These are phyloP conservation scores for Andrena camellia DNA, from an alignment of 2,888 invertebrate species.

Conservation along the genomic window DNA sequence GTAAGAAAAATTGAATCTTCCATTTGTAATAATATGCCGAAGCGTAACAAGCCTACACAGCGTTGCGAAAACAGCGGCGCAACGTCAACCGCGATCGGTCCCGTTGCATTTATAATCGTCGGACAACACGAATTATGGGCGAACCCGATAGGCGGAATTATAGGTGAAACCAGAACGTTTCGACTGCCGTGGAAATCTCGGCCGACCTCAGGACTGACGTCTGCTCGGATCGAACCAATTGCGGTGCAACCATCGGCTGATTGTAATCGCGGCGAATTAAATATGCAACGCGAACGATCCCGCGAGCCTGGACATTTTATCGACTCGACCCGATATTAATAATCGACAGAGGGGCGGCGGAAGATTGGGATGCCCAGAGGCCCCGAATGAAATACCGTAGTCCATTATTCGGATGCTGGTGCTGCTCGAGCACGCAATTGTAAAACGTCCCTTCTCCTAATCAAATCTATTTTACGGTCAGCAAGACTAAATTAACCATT, in stretches of 20 bases:
- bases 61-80: conserved; percentile 29
- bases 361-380: neutral
- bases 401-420: neutral
- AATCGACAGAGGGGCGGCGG: neutral
- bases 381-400: conserved; percentile 1
- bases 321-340: conserved; percentile 41
- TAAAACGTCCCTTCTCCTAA: no score
- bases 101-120: conserved; percentile 70
- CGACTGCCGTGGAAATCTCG: conserved; percentile 31
- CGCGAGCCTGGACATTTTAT: conserved; percentile 45
- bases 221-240: conserved; percentile 70
- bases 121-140: conserved; percentile 48
- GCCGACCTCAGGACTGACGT: conserved; percentile 43
- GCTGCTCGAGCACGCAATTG: no score
- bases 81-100: conserved; percentile 55
- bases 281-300: conserved; percentile 56
- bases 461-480: no score
- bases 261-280: conserved; percentile 66
- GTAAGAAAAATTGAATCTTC: neutral
- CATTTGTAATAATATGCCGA: conserved; percentile 9
- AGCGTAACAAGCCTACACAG: conserved; percentile 13
- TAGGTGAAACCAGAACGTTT: conserved; percentile 16
- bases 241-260: conserved; percentile 41
- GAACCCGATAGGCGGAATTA: conserved; percentile 52
- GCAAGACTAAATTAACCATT: no score